Conservation (phyloP, 2,888 invertebrate genomes). For the Lasioglossum vierecki region DNA sequence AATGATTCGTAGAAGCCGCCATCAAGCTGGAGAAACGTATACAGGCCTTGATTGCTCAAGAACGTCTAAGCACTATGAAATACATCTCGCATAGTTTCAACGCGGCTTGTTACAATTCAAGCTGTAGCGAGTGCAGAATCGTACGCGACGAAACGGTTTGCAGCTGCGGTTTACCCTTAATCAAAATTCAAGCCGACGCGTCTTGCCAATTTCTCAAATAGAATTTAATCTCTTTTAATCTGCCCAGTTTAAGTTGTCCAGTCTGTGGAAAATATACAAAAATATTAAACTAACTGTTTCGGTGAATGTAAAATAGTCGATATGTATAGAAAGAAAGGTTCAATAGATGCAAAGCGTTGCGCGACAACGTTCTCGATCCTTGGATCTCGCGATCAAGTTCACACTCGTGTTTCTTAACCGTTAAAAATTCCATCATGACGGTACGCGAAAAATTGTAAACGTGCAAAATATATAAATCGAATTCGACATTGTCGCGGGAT, state of each 20-base stretch:
- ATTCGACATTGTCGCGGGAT: background rate
- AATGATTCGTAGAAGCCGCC: conserved; percentile 47
- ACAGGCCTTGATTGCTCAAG: conserved; percentile 53
- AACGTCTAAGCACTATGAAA: conserved; percentile 49
- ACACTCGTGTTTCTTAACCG: conserved; percentile 29
- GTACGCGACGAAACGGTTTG: conserved; percentile 43
- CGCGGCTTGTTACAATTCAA: conserved; percentile 44
- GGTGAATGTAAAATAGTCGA: background rate
- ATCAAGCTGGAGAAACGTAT: conserved; percentile 56
- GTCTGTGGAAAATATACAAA: background rate
- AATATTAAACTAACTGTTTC: background rate
- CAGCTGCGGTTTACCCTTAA: conserved; percentile 56
- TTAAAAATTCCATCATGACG: background rate
- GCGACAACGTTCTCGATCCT: conserved; percentile 37
- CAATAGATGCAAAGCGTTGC: conserved; percentile 12
- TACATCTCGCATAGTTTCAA: background rate
- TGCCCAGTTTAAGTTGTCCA: background rate
- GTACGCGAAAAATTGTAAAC: conserved; percentile 39
- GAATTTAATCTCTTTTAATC: background rate
- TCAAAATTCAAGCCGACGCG: conserved; percentile 40
- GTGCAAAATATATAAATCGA: conserved; percentile 16
- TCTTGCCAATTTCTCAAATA: conserved; percentile 35
- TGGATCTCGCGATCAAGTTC: conserved; percentile 46
- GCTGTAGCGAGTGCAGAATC: conserved; percentile 48
- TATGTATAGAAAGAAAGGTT: conserved; percentile 3